Percentiles rank a stretch among this genome's conserved stretches.
phyloP scores from a whole-genome alignment of 2,113 vertebrate species.

The human (Homo sapiens) region GRCh38 chr1:235199501-235200000 shows the following conservation, averaged over 20 bases:
- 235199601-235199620: not conserved
- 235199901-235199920: conserved; percentile 29
- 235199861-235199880: conserved; percentile 5
- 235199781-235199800: not conserved
- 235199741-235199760: not conserved
- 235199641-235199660: not conserved
- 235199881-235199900: not conserved
- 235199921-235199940: not conserved
- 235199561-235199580: not conserved
- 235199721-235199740: not conserved
- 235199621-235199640: not conserved
- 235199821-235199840: not conserved
- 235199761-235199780: not conserved
- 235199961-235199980: conserved; percentile 22
- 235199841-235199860: not conserved
- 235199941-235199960: not conserved
- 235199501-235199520: not conserved
- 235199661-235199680: not conserved
- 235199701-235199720: not conserved
- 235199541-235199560: not conserved
- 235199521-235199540: not conserved
- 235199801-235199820: conserved; percentile 6
- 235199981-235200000: conserved; percentile 8
- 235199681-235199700: not conserved
- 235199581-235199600: not conserved